Evolutionary conservation across 2,797 vertebrate genomes (phyloP).

Genomic region (Chiroxiphia lanceolata): DNA sequence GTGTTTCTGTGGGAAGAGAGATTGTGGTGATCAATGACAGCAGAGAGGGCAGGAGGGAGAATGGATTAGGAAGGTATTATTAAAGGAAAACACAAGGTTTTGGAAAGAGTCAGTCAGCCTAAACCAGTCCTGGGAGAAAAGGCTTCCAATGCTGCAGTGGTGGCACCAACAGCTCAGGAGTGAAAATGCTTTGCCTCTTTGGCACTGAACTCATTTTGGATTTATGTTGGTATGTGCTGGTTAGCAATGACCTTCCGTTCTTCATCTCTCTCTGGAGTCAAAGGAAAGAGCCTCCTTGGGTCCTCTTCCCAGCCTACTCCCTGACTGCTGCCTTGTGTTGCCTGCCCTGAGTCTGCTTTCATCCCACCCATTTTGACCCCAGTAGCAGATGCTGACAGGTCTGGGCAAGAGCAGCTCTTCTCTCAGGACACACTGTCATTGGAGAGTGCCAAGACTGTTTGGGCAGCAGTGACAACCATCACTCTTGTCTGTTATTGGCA

Average conservation of each 20-base stretch:
- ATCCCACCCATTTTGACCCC: neutral
- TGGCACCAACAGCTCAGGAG: neutral
- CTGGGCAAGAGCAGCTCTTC: neutral
- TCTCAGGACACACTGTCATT: neutral
- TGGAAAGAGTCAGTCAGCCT: neutral
- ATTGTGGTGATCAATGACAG: neutral
- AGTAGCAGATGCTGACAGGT: neutral
- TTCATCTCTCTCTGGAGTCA: neutral
- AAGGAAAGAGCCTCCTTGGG: neutral
- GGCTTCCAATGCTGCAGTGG: accelerated
- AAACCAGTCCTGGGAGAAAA: neutral
- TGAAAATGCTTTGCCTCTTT: neutral
- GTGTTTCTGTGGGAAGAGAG: neutral
- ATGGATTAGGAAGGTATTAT: accelerated
- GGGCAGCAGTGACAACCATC: neutral
- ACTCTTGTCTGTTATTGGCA: neutral
- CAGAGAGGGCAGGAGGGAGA: neutral
- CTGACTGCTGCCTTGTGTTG: neutral
- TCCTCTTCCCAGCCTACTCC: neutral
- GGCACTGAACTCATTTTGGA: neutral
- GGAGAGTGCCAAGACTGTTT: neutral
- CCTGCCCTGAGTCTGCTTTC: neutral
- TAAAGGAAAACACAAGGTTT: neutral
- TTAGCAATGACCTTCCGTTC: neutral
- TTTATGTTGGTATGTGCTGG: neutral